Percentiles rank a stretch among this genome's conserved stretches.
These are phyloP conservation scores for Megamerina dolium DNA, from an alignment of 2,888 invertebrate genomes.

Conservation along the genomic window DNA sequence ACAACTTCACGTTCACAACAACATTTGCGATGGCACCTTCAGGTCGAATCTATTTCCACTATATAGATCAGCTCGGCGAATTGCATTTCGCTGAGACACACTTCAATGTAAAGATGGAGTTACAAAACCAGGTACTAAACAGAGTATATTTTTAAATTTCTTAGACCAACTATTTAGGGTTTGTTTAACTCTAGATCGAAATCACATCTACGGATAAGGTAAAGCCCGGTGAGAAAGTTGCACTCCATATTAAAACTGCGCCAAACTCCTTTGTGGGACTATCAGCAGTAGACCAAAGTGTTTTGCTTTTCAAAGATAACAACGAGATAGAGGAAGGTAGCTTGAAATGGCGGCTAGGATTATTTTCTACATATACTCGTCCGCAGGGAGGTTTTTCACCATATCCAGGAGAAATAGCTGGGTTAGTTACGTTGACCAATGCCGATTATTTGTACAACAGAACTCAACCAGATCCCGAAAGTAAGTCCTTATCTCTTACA, in stretches of 20 bases:
- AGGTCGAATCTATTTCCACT: constrained; percentile 74
- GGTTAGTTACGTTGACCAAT: constrained; percentile 44
- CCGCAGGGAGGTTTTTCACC: constrained; percentile 41
- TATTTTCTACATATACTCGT: constrained; percentile 54
- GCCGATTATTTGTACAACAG: constrained; percentile 41
- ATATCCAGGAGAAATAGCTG: constrained; percentile 38
- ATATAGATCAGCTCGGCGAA: constrained; percentile 67
- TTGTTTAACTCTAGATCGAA: constrained; percentile 53
- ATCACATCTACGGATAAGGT: constrained; percentile 62
- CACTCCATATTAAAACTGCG: constrained; percentile 73
- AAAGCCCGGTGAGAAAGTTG: constrained; percentile 72
- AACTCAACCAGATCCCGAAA: constrained; percentile 28
- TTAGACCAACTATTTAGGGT: not conserved
- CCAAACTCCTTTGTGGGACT: constrained; percentile 83
- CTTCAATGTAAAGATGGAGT: constrained; percentile 68
- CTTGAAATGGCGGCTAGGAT: constrained; percentile 58
- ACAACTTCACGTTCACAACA: constrained; percentile 64
- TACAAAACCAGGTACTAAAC: constrained; percentile 47
- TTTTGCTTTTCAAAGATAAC: constrained; percentile 63
- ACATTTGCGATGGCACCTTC: constrained; percentile 74
- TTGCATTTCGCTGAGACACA: constrained; percentile 78
- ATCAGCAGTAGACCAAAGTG: constrained; percentile 81
- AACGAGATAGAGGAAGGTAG: constrained; percentile 52
- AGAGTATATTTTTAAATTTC: constrained; percentile 19
- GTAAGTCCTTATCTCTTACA: too few relatives aligned